Conservation (phyloP, 1,140 invertebrate genomes). For the Drosophila obscura region DNA sequence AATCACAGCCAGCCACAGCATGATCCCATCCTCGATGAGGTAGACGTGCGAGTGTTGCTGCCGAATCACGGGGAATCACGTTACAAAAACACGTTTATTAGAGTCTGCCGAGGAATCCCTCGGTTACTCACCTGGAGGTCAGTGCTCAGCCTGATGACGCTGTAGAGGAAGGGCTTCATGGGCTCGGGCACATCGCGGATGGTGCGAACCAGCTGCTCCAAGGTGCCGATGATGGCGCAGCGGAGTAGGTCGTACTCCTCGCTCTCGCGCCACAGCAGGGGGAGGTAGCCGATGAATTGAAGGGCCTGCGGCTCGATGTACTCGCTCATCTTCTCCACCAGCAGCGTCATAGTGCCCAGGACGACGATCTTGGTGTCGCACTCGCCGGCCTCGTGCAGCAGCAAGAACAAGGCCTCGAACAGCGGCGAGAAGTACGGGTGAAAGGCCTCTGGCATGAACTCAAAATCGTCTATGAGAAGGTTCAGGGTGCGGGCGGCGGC, state of each 20-base stretch:
- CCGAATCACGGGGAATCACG: slow-evolving; percentile 84
- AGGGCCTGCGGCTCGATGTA: slow-evolving; percentile 88
- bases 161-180: slow-evolving; percentile 89
- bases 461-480: slow-evolving; percentile 94
- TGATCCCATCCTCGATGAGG: slow-evolving; percentile 95
- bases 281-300: slow-evolving; percentile 92
- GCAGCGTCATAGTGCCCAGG: slow-evolving; percentile 94
- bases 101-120: too few relatives aligned
- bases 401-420: slow-evolving; percentile 91
- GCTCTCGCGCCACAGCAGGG: slow-evolving; percentile 94
- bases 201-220: slow-evolving; percentile 86
- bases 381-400: slow-evolving; percentile 94
- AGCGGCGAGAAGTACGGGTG: slow-evolving; percentile 90
- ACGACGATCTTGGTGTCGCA: slow-evolving; percentile 98
- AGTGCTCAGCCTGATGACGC: slow-evolving; percentile 91
- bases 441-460: slow-evolving; percentile 94
- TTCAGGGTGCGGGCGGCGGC: slow-evolving; percentile 90
- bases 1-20: slow-evolving; percentile 93
- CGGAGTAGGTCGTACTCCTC: slow-evolving; percentile 94
- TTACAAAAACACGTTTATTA: too few relatives aligned
- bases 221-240: slow-evolving; percentile 94
- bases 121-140: slow-evolving; percentile 86
- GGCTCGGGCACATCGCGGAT: slow-evolving; percentile 86
- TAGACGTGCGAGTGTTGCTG: slow-evolving; percentile 93
- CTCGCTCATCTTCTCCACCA: slow-evolving; percentile 93